Base-by-base conservation (phyloP, 2,113 vertebrate species). In the Apeltes quadracus region DNA sequence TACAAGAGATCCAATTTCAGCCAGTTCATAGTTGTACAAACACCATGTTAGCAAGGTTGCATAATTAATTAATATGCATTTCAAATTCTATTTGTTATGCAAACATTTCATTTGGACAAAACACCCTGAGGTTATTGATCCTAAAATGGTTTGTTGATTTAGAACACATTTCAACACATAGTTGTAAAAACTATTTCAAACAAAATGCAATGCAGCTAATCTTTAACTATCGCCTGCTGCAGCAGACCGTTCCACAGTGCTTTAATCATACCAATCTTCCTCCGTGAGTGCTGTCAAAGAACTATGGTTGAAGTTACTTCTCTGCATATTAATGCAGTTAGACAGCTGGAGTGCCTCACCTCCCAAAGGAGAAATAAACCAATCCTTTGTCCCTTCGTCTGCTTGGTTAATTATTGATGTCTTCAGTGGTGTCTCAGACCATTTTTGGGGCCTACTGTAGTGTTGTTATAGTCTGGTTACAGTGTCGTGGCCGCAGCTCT, bases 341-440 rank as follows among this genome's bases (percentile, higher is more conserved):
- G 70, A 55, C 48, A 51, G 51, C 56, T 38, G 63, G 48, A 78
- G 63, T 32, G 59, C 22, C 29, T 69, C 36, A 59, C 34, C 50
- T 59, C 75, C 64, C 80, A 20, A 54, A 78, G 43, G 81, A 73
- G 53, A 77, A 36, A 76, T 78, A 81, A 87, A 85, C 72, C 78
- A 63, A 81, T 70, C 69, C 58, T 80, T 75, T 53, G 72, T 82
- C 71, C 44, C 29, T 69, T 67, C 32, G 75, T 48, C 61, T 69
- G 61, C 78, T 79, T 72, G 62, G 72, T 89, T 83, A 84, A 85
- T 88, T 85, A 87, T 87, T 82, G 71, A 90, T 86, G 72, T 54
- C 61, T 46, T 68, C 44, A 34, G 77, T 78, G 61, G 56, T 70
- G 54, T 76, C 70, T 73, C 62, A 61, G 46, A 48, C 69, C 69